Percentiles rank a stretch among this genome's conserved stretches.
Conservation (phyloP, 1,140 invertebrate genomes). For the Wiebesia pumilae region DNA sequence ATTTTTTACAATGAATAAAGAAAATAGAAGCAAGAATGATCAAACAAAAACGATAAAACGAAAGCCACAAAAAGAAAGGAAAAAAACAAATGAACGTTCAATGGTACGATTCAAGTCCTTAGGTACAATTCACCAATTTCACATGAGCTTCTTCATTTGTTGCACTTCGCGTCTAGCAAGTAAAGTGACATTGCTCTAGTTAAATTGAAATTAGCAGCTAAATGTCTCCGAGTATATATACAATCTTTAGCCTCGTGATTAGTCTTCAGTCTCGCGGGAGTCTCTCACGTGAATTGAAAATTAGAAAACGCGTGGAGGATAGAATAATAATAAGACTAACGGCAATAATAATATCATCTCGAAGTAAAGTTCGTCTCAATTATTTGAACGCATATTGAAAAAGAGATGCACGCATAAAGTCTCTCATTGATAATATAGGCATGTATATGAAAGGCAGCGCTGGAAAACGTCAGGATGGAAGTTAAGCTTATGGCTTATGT, state of each 20-base stretch:
- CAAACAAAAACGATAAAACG: not conserved
- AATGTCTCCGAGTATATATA: not conserved
- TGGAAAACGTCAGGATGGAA: slow-evolving; percentile 27
- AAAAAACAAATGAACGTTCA: not conserved
- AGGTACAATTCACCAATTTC: too few species aligned
- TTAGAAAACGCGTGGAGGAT: not conserved
- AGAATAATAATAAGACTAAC: not conserved
- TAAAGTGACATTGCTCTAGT: slow-evolving; percentile 7
- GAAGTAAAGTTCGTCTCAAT: not conserved
- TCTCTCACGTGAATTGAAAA: not conserved
- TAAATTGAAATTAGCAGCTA: not conserved
- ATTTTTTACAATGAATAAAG: not conserved
- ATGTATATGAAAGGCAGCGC: not conserved
- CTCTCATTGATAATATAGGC: too few species aligned
- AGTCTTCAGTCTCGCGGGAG: not conserved
- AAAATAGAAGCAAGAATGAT: not conserved
- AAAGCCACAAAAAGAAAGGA: not conserved
- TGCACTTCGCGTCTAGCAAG: not conserved
- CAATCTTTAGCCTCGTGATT: not conserved
- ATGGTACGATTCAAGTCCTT: too few species aligned
- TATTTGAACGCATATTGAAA: not conserved
- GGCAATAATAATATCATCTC: not conserved
- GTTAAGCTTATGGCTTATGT: slow-evolving; percentile 1
- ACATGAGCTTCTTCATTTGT: too few species aligned
- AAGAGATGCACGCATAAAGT: not conserved